Evolutionary conservation across 1,140 invertebrate genomes (phyloP).

Genomic region (Saccostrea cuccullata): DNA sequence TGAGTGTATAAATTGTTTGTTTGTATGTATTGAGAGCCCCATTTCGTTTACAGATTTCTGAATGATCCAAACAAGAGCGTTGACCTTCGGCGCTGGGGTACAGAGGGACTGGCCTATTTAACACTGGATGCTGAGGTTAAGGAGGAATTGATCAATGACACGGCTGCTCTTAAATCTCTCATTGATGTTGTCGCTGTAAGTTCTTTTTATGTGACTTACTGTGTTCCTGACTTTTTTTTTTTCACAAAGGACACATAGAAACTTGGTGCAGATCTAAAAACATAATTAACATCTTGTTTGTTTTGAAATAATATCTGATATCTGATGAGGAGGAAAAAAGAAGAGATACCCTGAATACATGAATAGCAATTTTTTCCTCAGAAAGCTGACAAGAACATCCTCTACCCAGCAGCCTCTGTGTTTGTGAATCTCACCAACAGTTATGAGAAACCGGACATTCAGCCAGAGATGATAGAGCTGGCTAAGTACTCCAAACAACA

Average conservation of each 20-base stretch:
- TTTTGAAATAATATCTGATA: no score
- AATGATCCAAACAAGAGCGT: slow-evolving; percentile 91
- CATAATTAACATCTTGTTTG: no score
- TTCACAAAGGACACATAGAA: no score
- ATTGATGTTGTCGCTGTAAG: slow-evolving; percentile 88
- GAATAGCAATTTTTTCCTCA: neutral
- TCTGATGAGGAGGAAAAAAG: no score
- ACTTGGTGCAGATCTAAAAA: no score
- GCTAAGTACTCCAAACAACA: slow-evolving; percentile 99
- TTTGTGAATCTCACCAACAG: slow-evolving; percentile 98
- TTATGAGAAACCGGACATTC: slow-evolving; percentile 98
- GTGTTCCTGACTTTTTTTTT: no score
- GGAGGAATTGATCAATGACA: slow-evolving; percentile 95
- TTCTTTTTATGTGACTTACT: neutral
- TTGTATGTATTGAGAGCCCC: neutral
- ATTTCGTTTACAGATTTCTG: slow-evolving; percentile 84
- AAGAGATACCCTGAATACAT: neutral
- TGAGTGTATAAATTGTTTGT: neutral
- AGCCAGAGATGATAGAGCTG: slow-evolving; percentile 97
- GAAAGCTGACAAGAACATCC: slow-evolving; percentile 85
- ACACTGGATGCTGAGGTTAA: slow-evolving; percentile 99
- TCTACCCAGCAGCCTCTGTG: slow-evolving; percentile 96
- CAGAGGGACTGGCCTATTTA: slow-evolving; percentile 97
- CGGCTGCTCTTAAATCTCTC: slow-evolving; percentile 88
- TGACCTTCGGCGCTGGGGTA: slow-evolving; percentile 96